A percentile compares a stretch with the other conserved stretches of the same genome.
Conservation (phyloP, 2,797 vertebrate genomes). For the Leptoclinus maculatus region DNA sequence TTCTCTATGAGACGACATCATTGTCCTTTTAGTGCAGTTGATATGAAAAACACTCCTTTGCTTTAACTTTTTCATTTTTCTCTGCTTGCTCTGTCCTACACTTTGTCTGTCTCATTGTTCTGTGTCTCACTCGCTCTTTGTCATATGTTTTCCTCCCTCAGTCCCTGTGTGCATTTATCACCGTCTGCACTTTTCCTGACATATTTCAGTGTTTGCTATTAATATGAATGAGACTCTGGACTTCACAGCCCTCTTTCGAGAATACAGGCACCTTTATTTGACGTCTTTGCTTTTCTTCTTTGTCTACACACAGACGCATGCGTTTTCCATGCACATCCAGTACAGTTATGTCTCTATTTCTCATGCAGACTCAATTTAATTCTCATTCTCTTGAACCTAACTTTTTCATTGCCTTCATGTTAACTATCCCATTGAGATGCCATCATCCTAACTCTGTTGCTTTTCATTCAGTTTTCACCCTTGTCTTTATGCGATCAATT, state of each 20-base stretch:
- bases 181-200: conserved; percentile 13
- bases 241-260: conserved; percentile 30
- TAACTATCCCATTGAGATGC: not conserved
- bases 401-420: not conserved
- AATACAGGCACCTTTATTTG: conserved; percentile 33
- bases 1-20: not conserved
- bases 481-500: not conserved
- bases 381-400: not conserved
- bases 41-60: conserved; percentile 2
- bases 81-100: not conserved
- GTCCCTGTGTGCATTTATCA: conserved; percentile 35
- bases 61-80: conserved; percentile 5
- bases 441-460: not conserved
- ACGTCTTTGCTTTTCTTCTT: conserved; percentile 12
- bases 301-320: not conserved
- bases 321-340: not conserved
- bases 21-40: conserved; percentile 16
- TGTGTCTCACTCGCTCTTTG: conserved; percentile 11
- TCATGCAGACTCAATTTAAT: not conserved
- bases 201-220: conserved; percentile 43
- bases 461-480: not conserved
- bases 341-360: conserved; percentile 2
- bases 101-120: conserved; percentile 35
- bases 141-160: conserved; percentile 27
- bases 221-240: conserved; percentile 48